Conservation (phyloP, 2,113 vertebrate genomes). For the Microcebus murinus region DNA sequence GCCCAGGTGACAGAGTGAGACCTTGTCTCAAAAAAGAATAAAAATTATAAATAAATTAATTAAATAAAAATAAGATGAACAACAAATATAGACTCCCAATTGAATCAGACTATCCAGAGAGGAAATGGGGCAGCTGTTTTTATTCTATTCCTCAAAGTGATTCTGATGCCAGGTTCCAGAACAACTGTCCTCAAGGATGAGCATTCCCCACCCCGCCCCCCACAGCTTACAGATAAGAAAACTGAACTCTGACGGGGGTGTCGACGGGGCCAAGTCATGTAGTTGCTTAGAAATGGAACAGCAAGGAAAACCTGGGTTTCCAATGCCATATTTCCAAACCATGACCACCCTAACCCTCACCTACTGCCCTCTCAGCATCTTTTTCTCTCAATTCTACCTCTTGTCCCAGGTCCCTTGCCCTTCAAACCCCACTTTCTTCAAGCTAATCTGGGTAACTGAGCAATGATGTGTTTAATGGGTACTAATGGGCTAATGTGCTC, state of each 20-base stretch:
- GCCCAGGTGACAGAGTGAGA: no score
- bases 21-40: no score
- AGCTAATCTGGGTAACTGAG: not conserved
- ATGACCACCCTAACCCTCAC: not conserved
- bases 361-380: accelerated
- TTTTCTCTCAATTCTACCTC: not conserved
- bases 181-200: not conserved
- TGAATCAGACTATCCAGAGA: not conserved
- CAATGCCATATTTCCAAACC: not conserved
- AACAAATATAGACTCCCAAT: not conserved
- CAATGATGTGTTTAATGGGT: not conserved
- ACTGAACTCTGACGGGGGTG: not conserved
- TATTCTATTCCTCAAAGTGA: not conserved
- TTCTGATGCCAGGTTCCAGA: not conserved
- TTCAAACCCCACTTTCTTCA: not conserved
- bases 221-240: not conserved
- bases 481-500: not conserved
- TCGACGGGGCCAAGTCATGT: not conserved
- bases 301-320: not conserved
- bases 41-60: no score
- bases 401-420: not conserved
- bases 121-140: not conserved
- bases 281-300: not conserved
- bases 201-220: not conserved
- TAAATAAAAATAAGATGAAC: constrained; percentile 12